Percentiles rank a stretch among this genome's conserved stretches.
These are phyloP conservation scores for Anorthoa munda DNA, from an alignment of 2,888 invertebrate species.

Conservation along the genomic window DNA sequence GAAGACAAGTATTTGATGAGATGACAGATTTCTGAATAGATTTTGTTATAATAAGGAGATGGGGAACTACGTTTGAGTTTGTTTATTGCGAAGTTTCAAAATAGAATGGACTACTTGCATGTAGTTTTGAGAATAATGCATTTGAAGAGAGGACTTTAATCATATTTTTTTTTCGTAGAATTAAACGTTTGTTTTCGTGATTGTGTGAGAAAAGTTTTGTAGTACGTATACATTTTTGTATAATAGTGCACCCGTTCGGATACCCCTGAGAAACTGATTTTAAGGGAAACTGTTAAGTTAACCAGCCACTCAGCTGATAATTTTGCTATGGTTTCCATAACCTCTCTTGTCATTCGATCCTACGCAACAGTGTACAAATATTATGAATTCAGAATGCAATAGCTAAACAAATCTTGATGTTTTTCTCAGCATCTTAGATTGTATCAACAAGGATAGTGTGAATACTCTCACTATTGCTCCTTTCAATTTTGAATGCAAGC, in stretches of 20 bases:
- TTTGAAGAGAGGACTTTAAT: conserved; percentile 8
- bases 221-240: background rate
- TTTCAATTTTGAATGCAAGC: conserved; percentile 16
- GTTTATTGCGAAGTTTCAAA: conserved; percentile 46
- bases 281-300: background rate
- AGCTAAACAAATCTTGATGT: background rate
- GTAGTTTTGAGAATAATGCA: conserved; percentile 25
- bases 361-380: background rate
- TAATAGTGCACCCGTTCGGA: background rate
- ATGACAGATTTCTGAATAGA: conserved; percentile 67
- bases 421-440: conserved; percentile 20
- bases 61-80: conserved; percentile 45
- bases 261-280: background rate
- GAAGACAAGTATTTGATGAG: conserved; percentile 70
- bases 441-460: conserved; percentile 27
- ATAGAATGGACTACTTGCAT: conserved; percentile 13
- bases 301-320: background rate
- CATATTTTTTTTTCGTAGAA: conserved; percentile 21
- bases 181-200: conserved; percentile 16
- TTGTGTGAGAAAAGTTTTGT: conserved; percentile 16
- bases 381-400: conserved; percentile 6
- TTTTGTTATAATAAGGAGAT: conserved; percentile 59
- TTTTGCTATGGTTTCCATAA: conserved; percentile 9
- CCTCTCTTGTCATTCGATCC: conserved; percentile 17
- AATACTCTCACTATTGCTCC: conserved; percentile 18